These are phyloP conservation scores for Thumatha senex DNA, from an alignment of 2,888 invertebrate species.

Conservation along the genomic window DNA sequence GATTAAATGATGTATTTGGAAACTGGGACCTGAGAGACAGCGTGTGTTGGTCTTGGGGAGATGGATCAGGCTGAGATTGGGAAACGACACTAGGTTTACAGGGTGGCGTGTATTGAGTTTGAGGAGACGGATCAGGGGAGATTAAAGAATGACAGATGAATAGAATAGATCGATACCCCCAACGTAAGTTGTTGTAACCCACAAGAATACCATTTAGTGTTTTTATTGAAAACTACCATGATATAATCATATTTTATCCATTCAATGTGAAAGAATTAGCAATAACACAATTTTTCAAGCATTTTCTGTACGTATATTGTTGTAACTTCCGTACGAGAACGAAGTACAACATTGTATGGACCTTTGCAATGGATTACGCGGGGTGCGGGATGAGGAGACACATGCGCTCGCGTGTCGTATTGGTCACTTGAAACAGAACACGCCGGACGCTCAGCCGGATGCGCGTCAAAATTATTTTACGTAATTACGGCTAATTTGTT, in stretches of 20 bases:
- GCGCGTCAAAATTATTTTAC: too few species aligned
- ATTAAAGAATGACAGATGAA: too few species aligned
- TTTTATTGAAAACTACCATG: neutral
- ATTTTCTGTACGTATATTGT: neutral
- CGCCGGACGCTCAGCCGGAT: constrained; percentile 1
- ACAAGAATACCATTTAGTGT: neutral
- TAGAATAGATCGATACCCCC: neutral
- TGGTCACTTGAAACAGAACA: constrained; percentile 2
- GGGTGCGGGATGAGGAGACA: neutral
- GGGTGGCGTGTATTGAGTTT: too few species aligned
- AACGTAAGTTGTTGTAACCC: neutral
- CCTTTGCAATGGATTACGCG: neutral
- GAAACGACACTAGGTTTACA: too few species aligned
- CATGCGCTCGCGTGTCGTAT: too few species aligned
- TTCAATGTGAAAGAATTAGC: neutral
- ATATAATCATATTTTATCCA: neutral
- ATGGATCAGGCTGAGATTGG: too few species aligned
- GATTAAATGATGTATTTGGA: too few species aligned
- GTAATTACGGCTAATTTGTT: too few species aligned
- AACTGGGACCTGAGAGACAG: too few species aligned
- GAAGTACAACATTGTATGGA: neutral
- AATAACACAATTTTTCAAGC: neutral
- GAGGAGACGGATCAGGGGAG: too few species aligned
- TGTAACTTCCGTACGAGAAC: neutral
- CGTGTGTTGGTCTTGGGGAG: too few species aligned